phyloP scores from a whole-genome alignment of 2,888 invertebrate genomes.

The Leptinotarsa tumamoca region DNA sequence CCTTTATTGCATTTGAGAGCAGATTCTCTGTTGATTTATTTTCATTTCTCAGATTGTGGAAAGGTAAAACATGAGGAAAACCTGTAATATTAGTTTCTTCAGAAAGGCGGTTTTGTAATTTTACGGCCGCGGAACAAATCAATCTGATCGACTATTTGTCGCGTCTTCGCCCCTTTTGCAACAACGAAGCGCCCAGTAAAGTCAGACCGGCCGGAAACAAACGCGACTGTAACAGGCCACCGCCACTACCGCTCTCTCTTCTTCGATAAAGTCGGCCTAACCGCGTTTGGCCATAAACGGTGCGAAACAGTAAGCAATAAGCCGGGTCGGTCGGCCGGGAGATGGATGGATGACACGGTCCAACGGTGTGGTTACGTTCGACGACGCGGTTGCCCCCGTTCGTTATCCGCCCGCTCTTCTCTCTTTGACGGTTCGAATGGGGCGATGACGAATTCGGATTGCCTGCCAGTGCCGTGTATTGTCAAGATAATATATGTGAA shows the following conservation, averaged over 20 bases:
- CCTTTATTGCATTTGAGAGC: too few relatives aligned
- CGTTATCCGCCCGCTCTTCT: not conserved
- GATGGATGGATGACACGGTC: conserved; percentile 22
- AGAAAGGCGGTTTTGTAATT: not conserved
- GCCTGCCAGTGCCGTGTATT: not conserved
- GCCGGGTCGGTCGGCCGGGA: conserved; percentile 9
- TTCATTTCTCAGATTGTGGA: too few relatives aligned
- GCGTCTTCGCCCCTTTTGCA: conserved; percentile 2
- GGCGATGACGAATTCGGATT: conserved; percentile 18
- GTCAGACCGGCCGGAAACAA: conserved; percentile 16
- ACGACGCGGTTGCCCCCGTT: not conserved
- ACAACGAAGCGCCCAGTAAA: not conserved
- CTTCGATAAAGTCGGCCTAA: conserved; percentile 17
- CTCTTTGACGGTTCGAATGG: conserved; percentile 8
- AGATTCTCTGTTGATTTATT: too few relatives aligned
- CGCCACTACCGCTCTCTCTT: not conserved
- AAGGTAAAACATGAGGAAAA: too few relatives aligned
- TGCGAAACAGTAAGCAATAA: conserved; percentile 33
- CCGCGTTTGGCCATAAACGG: conserved; percentile 35
- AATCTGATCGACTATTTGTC: not conserved
- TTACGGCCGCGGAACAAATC: not conserved
- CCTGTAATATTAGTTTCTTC: too few relatives aligned
- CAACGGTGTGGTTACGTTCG: conserved; percentile 10
- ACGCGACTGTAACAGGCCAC: not conserved
- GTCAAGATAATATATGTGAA: too few relatives aligned